phyloP scores from a whole-genome alignment of 2,113 vertebrate genomes.

The Sisor rabdophorus region DNA sequence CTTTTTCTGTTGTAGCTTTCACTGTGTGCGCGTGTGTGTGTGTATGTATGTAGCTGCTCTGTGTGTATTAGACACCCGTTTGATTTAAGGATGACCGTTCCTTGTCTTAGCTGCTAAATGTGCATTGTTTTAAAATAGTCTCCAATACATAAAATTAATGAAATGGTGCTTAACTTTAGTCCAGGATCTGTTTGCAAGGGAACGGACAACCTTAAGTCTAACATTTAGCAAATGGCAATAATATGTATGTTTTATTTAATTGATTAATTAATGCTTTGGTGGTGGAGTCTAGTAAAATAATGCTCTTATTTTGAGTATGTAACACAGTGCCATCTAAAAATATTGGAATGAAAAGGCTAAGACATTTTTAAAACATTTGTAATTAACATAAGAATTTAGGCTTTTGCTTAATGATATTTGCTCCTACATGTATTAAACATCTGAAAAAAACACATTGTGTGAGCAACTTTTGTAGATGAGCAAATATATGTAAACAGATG shows the following conservation, averaged over 20 bases:
- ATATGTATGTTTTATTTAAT: background rate
- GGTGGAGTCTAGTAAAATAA: background rate
- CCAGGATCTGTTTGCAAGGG: background rate
- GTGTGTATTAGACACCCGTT: conserved; percentile 11
- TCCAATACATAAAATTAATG: background rate
- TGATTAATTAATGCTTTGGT: background rate
- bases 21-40: background rate
- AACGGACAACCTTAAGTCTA: conserved; percentile 26
- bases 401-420: background rate
- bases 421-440: background rate
- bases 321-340: background rate
- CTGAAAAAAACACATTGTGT: background rate
- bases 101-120: background rate
- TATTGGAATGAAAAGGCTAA: background rate
- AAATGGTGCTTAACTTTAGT: background rate
- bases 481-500: background rate
- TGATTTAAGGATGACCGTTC: conserved; percentile 22
- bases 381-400: background rate
- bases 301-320: background rate
- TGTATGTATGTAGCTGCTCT: background rate
- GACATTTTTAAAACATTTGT: background rate
- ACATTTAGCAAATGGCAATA: background rate
- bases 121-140: background rate
- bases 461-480: background rate
- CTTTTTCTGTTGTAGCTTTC: conserved; percentile 18